These are phyloP conservation scores for Alaudala cheleensis DNA, from an alignment of 2,113 vertebrate species.

Conservation along the genomic window DNA sequence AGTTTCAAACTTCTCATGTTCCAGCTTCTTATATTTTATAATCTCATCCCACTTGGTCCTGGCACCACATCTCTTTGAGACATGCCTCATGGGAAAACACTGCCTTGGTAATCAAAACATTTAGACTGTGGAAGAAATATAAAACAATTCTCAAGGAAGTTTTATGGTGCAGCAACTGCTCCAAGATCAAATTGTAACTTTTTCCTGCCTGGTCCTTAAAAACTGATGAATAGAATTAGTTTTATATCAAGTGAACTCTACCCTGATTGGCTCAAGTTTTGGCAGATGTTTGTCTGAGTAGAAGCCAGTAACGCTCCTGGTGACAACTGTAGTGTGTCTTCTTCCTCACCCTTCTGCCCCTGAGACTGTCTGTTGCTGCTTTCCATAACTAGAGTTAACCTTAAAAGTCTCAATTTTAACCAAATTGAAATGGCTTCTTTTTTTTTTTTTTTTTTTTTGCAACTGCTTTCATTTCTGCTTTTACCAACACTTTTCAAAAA, in stretches of 20 bases:
- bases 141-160: conserved; percentile 52
- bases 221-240: background rate
- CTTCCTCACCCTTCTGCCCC: background rate
- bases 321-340: background rate
- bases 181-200: background rate
- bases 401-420: background rate
- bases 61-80: conserved; percentile 51
- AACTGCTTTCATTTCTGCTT: conserved; percentile 34
- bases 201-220: background rate
- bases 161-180: background rate
- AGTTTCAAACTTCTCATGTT: conserved; percentile 62
- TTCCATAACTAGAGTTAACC: background rate
- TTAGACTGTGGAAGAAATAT: background rate
- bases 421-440: background rate
- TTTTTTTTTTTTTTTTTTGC: background rate
- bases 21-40: conserved; percentile 61
- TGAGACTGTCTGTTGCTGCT: background rate
- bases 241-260: background rate
- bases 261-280: background rate
- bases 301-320: background rate
- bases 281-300: background rate
- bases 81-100: conserved; percentile 45
- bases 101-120: conserved; percentile 62
- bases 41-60: conserved; percentile 56
- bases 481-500: background rate